phyloP scores from a whole-genome alignment of 2,888 invertebrate species.

The Drosophila nigritarsus region DNA sequence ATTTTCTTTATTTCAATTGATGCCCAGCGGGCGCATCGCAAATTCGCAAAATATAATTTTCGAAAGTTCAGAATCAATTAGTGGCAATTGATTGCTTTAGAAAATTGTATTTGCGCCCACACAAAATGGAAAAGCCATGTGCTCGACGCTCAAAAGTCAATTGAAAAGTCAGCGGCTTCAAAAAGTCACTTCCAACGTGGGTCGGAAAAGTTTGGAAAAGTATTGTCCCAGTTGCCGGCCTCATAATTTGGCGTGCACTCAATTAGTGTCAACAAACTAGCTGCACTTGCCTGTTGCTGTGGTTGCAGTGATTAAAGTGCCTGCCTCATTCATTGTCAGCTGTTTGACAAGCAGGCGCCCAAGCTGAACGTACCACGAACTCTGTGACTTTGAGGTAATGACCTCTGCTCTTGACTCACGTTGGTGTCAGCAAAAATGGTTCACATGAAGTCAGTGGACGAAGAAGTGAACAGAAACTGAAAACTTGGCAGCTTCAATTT shows the following conservation, averaged over 20 bases:
- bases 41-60: slow-evolving; percentile 24
- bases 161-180: slow-evolving; percentile 62
- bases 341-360: slow-evolving; percentile 7
- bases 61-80: slow-evolving; percentile 66
- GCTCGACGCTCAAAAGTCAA: slow-evolving; percentile 49
- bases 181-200: slow-evolving; percentile 10
- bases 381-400: slow-evolving; percentile 41
- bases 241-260: slow-evolving; percentile 17
- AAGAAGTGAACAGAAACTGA: not conserved
- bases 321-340: not conserved
- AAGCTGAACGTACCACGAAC: slow-evolving; percentile 22
- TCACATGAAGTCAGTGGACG: not conserved
- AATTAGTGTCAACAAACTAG: slow-evolving; percentile 23
- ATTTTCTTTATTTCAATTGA: slow-evolving; percentile 43
- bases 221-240: not conserved
- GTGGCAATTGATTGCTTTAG: slow-evolving; percentile 62
- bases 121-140: slow-evolving; percentile 23
- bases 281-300: slow-evolving; percentile 19
- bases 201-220: slow-evolving; percentile 9
- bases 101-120: slow-evolving; percentile 31
- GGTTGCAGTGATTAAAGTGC: slow-evolving; percentile 3
- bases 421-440: slow-evolving; percentile 21
- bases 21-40: slow-evolving; percentile 11
- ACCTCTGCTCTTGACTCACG: slow-evolving; percentile 34
- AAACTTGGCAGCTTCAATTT: slow-evolving; percentile 14